Percentiles rank a stretch among this genome's conserved stretches.
These are phyloP conservation scores for Sander vitreus DNA, from an alignment of 2,113 vertebrate genomes.

Conservation along the genomic window DNA sequence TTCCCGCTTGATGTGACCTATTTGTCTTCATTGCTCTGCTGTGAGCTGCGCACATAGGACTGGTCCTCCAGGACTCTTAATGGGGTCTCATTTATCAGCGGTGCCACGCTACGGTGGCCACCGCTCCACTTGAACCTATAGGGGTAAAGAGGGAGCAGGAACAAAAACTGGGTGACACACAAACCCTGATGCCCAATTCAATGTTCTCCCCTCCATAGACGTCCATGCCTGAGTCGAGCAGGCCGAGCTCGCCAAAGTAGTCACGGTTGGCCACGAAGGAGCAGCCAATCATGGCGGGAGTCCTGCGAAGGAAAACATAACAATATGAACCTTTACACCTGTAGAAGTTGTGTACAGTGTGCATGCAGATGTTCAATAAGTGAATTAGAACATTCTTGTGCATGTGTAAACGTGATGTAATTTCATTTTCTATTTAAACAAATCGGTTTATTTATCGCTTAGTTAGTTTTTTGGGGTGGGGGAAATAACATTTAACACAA, in stretches of 20 bases:
- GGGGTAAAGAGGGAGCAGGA: constrained; percentile 41
- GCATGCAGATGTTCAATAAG: neutral
- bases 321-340: neutral
- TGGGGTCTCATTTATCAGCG: constrained; percentile 73
- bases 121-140: constrained; percentile 68
- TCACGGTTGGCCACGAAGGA: constrained; percentile 94
- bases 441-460: no score
- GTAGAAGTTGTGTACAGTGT: neutral
- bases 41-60: constrained; percentile 46
- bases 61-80: constrained; percentile 65
- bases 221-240: constrained; percentile 97
- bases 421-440: neutral
- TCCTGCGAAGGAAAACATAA: constrained; percentile 80
- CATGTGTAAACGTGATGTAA: neutral
- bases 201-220: constrained; percentile 99
- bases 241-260: constrained; percentile 95
- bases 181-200: constrained; percentile 97
- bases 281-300: constrained; percentile 98
- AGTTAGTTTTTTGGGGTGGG: no score
- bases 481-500: neutral
- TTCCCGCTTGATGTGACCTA: constrained; percentile 51
- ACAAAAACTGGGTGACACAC: constrained; percentile 77
- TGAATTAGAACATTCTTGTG: neutral
- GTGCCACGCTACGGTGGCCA: constrained; percentile 50
- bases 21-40: constrained; percentile 56